These are phyloP conservation scores for Phymanthus crucifer DNA, from an alignment of 92 coral and sea anemone genomes.

Conservation along the genomic window DNA sequence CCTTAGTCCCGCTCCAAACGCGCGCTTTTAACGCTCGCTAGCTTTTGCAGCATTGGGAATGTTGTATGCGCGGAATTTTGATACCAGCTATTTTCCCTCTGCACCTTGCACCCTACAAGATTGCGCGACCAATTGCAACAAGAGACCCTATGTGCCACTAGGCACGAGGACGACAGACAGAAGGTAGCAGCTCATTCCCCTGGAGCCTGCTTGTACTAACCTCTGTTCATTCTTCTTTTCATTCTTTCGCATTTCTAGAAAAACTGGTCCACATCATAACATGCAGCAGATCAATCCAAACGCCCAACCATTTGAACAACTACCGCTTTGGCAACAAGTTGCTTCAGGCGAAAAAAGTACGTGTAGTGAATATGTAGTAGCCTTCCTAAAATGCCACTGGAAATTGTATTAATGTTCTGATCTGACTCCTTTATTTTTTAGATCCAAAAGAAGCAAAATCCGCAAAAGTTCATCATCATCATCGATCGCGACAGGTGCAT, in stretches of 20 bases:
- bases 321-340: constrained; percentile 88
- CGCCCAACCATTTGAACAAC: constrained; percentile 37
- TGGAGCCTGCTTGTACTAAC: no score
- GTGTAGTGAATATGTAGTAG: neutral
- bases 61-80: no score
- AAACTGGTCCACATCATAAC: constrained; percentile 15
- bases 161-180: no score
- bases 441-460: constrained; percentile 12
- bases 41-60: no score
- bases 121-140: no score
- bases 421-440: neutral
- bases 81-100: no score
- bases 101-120: no score
- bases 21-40: no score
- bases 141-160: no score
- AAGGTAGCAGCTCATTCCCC: no score
- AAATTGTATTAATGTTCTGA: no score
- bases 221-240: neutral
- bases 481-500: neutral
- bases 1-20: no score
- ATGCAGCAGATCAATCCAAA: neutral
- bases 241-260: constrained; percentile 50
- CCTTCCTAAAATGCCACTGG: neutral
- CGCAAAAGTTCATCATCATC: neutral
- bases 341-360: constrained; percentile 84